phyloP scores from a whole-genome alignment of 2,888 invertebrate genomes.

The Allolobophora icterica region DNA sequence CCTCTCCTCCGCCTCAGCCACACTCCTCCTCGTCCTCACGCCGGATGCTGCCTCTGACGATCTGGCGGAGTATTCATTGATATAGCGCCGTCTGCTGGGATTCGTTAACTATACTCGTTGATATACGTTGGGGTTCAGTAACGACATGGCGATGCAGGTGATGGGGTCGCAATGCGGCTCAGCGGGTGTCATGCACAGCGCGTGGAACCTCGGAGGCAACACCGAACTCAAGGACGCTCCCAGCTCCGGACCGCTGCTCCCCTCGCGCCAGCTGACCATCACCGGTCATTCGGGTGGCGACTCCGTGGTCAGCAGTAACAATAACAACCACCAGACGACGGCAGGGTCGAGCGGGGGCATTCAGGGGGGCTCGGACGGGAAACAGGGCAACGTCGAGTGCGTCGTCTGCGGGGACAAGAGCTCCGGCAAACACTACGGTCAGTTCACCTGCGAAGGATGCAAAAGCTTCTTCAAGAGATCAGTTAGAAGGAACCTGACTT shows the following conservation, averaged over 20 bases:
- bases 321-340: not conserved
- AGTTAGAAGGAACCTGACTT: slow-evolving; percentile 93
- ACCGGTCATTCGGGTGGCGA: slow-evolving; percentile 21
- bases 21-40: not conserved
- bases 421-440: slow-evolving; percentile 98
- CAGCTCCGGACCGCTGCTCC: not conserved
- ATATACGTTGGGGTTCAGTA: not conserved
- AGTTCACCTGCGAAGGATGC: slow-evolving; percentile 95
- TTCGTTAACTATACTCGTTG: not conserved
- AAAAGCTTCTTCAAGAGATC: slow-evolving; percentile 99
- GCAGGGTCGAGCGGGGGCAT: not conserved
- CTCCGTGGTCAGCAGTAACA: not conserved
- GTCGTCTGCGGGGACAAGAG: slow-evolving; percentile 98
- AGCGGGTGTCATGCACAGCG: not conserved
- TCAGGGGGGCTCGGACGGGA: not conserved
- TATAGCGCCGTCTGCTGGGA: not conserved
- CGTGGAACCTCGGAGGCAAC: not conserved
- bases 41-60: not conserved
- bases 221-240: not conserved
- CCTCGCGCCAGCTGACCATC: not conserved
- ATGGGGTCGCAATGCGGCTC: slow-evolving; percentile 19
- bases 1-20: not conserved
- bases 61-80: not conserved
- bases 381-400: slow-evolving; percentile 78
- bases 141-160: slow-evolving; percentile 19